Percentiles rank a stretch among this genome's conserved stretches.
Conservation (phyloP, 1,140 invertebrate species). For the Colletes gigas region DNA sequence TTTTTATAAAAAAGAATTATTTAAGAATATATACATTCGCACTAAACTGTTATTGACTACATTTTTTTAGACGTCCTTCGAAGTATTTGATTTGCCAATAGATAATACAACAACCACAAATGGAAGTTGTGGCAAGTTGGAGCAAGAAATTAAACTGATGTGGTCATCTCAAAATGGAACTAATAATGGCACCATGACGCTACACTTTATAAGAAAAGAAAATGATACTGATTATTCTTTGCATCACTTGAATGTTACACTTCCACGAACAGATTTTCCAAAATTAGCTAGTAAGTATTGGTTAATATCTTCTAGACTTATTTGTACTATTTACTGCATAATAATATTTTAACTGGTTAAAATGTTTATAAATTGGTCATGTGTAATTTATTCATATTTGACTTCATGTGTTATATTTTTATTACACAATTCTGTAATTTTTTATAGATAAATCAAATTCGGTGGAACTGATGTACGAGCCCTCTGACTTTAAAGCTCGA, state of each 20-base stretch:
- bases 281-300: slow-evolving; percentile 58
- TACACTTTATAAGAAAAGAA: slow-evolving; percentile 80
- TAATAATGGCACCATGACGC: slow-evolving; percentile 51
- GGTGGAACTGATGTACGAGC: slow-evolving; percentile 78
- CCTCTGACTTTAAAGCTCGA: slow-evolving; percentile 80
- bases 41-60: not conserved
- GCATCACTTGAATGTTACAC: slow-evolving; percentile 62
- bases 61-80: slow-evolving; percentile 51
- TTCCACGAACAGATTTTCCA: slow-evolving; percentile 58
- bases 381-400: not conserved
- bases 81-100: slow-evolving; percentile 78
- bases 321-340: too few species aligned
- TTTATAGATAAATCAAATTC: slow-evolving; percentile 69
- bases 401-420: slow-evolving; percentile 16
- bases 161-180: slow-evolving; percentile 71
- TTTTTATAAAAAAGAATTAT: not conserved
- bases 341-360: too few species aligned
- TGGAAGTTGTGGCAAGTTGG: slow-evolving; percentile 78
- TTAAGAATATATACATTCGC: slow-evolving; percentile 1
- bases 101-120: slow-evolving; percentile 63
- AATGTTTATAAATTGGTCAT: too few species aligned
- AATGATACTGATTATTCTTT: slow-evolving; percentile 74
- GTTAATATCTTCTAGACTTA: too few species aligned
- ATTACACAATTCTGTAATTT: slow-evolving; percentile 62
- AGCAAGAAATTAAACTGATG: slow-evolving; percentile 78